Conservation (phyloP, 2,797 vertebrate genomes). For the Rhabdophis nuchalis region DNA sequence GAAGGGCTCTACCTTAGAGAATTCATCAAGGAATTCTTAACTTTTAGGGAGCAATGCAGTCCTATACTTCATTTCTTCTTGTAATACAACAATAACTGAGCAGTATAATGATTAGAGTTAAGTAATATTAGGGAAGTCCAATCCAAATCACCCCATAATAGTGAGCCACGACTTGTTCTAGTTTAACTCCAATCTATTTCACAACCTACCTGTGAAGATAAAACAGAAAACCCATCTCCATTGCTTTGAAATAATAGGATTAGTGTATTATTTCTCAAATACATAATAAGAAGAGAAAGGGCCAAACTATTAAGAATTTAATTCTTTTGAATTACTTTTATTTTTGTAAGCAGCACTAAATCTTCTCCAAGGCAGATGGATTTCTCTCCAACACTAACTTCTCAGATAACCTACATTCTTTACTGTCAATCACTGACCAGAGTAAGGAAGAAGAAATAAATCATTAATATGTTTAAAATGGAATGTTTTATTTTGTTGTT, state of each 20-base stretch:
- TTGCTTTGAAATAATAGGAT: slow-evolving; percentile 27
- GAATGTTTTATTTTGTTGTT: slow-evolving; percentile 66
- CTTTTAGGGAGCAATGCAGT: too few species aligned
- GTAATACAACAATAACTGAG: not conserved
- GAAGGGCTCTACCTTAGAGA: too few species aligned
- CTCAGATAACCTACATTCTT: slow-evolving; percentile 59
- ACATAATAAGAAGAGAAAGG: slow-evolving; percentile 13
- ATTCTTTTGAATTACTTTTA: slow-evolving; percentile 33
- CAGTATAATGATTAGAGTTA: not conserved
- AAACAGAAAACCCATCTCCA: slow-evolving; percentile 37
- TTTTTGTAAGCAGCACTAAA: slow-evolving; percentile 16
- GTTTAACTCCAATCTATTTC: not conserved
- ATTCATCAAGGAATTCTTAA: too few species aligned
- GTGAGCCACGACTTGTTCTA: not conserved
- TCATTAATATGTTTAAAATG: slow-evolving; percentile 71
- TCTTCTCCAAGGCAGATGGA: slow-evolving; percentile 25
- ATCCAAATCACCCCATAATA: not conserved
- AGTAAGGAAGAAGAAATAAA: slow-evolving; percentile 63
- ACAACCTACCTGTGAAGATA: not conserved
- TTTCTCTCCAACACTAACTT: slow-evolving; percentile 47
- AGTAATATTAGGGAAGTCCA: not conserved
- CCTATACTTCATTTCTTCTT: not conserved
- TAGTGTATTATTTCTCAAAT: slow-evolving; percentile 52
- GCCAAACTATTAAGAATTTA: slow-evolving; percentile 51
- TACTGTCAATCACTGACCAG: slow-evolving; percentile 65